Evolutionary conservation across 2,113 vertebrate species (phyloP).

Genomic region (Trematomus loennbergii): DNA sequence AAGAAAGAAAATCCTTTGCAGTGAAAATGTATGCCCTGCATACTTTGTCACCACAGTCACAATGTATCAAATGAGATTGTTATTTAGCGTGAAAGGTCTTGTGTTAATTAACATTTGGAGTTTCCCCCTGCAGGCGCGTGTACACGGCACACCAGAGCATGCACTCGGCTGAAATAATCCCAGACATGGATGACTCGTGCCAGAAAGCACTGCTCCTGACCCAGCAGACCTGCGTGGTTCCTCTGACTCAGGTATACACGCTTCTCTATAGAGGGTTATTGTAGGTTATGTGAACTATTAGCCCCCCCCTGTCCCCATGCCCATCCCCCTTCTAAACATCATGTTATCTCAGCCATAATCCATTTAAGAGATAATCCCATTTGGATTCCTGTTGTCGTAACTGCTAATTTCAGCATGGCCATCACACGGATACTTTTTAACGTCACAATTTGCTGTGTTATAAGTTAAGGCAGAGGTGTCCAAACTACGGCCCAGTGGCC

Average conservation of each 20-base stretch:
- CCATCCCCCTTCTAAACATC: slow-evolving; percentile 28
- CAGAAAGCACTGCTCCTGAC: slow-evolving; percentile 27
- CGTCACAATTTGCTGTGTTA: too few species aligned
- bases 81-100: slow-evolving; percentile 23
- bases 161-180: slow-evolving; percentile 25
- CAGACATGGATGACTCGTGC: slow-evolving; percentile 12
- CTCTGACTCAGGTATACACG: slow-evolving; percentile 70
- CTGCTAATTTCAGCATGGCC: slow-evolving; percentile 26
- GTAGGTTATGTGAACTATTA: slow-evolving; percentile 18
- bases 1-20: background rate
- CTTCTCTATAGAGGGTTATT: slow-evolving; percentile 27
- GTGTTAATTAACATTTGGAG: slow-evolving; percentile 52
- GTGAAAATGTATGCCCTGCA: background rate
- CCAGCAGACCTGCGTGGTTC: slow-evolving; percentile 31
- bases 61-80: slow-evolving; percentile 20
- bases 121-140: slow-evolving; percentile 63
- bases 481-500: too few species aligned
- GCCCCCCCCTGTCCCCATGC: background rate
- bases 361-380: slow-evolving; percentile 67
- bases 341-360: slow-evolving; percentile 61
- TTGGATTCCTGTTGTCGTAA: slow-evolving; percentile 30
- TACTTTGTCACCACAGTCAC: slow-evolving; percentile 7
- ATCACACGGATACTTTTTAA: background rate
- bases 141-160: slow-evolving; percentile 78
- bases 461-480: too few species aligned